These are phyloP conservation scores for Monoplex corrugatus DNA, from an alignment of 2,888 invertebrate genomes.

Conservation along the genomic window DNA sequence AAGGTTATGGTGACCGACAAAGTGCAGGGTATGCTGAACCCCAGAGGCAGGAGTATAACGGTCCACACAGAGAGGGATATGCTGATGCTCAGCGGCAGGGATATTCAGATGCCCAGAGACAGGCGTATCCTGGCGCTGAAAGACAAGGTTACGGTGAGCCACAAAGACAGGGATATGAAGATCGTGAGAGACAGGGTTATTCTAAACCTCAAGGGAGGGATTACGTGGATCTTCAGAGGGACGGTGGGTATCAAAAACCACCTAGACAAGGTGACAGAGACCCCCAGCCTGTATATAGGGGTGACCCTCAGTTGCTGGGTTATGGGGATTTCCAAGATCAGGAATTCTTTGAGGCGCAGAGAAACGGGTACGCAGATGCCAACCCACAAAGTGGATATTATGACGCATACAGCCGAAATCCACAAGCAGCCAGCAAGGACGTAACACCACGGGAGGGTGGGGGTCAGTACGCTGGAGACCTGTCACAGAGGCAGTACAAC, in stretches of 20 bases:
- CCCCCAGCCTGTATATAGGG: neutral
- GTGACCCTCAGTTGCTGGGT: neutral
- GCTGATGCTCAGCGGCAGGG: neutral
- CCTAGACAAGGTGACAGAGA: slow-evolving; percentile 40
- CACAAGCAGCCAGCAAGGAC: neutral
- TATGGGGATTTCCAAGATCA: slow-evolving; percentile 2
- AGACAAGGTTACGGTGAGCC: neutral
- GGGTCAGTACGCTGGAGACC: neutral
- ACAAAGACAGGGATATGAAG: neutral
- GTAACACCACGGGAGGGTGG: neutral
- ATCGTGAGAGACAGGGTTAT: neutral
- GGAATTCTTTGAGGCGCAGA: slow-evolving; percentile 18
- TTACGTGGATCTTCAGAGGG: neutral
- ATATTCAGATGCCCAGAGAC: neutral
- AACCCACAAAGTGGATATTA: neutral
- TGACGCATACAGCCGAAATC: neutral
- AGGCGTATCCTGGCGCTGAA: neutral
- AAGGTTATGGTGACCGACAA: neutral
- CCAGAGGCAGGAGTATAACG: slow-evolving; percentile 4
- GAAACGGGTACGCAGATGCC: neutral
- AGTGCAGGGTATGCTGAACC: neutral
- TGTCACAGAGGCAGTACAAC: neutral
- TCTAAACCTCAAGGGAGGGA: slow-evolving; percentile 16
- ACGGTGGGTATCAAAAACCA: neutral
- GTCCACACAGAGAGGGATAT: neutral